These are phyloP conservation scores for Megaptera novaeangliae DNA, from an alignment of 2,113 vertebrate genomes.

Conservation along the genomic window DNA sequence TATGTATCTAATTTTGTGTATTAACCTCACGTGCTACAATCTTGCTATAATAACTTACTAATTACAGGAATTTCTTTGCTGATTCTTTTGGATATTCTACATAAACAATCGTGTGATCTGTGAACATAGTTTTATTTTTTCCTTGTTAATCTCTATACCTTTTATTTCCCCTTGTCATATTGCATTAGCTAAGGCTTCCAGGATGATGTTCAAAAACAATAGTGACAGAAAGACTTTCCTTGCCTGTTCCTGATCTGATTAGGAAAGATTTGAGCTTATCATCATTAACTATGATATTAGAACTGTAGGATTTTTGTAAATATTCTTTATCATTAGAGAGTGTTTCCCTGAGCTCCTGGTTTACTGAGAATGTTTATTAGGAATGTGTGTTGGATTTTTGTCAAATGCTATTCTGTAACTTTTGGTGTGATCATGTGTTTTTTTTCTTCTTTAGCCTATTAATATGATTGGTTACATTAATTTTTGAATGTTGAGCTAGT, in stretches of 20 bases:
- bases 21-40: neutral
- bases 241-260: neutral
- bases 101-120: neutral
- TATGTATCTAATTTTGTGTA: neutral
- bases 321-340: neutral
- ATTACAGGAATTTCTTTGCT: neutral
- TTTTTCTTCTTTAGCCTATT: neutral
- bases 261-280: neutral
- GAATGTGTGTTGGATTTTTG: neutral
- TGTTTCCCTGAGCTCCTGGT: neutral
- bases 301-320: neutral
- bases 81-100: neutral
- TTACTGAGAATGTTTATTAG: neutral
- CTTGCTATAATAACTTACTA: neutral
- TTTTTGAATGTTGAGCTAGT: neutral
- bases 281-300: neutral
- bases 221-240: neutral
- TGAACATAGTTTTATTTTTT: neutral
- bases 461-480: neutral
- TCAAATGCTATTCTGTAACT: neutral
- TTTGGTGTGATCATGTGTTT: neutral
- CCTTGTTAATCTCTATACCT: neutral
- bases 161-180: neutral
- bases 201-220: neutral
- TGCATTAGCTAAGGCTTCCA: neutral